phyloP scores from a whole-genome alignment of 2,888 invertebrate species.

The Trissonchulus sp. region DNA sequence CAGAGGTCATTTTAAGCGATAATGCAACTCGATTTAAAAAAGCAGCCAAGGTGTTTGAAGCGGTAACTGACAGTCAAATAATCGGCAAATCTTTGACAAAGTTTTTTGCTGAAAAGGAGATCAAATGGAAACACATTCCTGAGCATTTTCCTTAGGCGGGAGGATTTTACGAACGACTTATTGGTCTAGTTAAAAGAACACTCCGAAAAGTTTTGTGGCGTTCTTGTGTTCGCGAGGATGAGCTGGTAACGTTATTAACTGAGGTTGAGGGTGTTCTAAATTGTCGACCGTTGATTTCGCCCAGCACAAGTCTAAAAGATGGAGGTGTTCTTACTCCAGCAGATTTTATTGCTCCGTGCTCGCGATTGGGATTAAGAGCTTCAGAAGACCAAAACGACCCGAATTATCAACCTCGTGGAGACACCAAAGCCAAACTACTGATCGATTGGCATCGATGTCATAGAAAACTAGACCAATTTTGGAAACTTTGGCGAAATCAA shows the following conservation, averaged over 20 bases:
- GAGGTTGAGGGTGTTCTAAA: constrained; percentile 28
- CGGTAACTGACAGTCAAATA: constrained; percentile 28
- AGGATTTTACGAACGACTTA: constrained; percentile 54
- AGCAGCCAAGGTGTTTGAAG: constrained; percentile 45
- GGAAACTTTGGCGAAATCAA: no score
- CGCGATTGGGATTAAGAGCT: no score
- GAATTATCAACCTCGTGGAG: no score
- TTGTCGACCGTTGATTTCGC: no score
- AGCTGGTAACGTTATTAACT: constrained; percentile 24
- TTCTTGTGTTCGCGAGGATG: background rate
- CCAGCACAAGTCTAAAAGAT: no score
- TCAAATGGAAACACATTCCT: constrained; percentile 51
- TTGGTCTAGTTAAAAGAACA: constrained; percentile 53
- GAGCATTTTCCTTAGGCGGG: constrained; percentile 55
- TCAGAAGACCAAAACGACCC: no score
- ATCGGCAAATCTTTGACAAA: background rate
- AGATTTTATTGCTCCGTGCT: no score
- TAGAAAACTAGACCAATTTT: no score
- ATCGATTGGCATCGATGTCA: no score
- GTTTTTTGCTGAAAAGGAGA: constrained; percentile 32
- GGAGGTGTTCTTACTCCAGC: no score
- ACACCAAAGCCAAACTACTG: no score
- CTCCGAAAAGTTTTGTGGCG: constrained; percentile 29
- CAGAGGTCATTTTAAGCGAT: constrained; percentile 49
- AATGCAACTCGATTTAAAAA: constrained; percentile 54